Percentiles rank a stretch among this genome's conserved stretches.
Evolutionary conservation across 2,888 invertebrate genomes (phyloP).

Genomic region (Clunio marinus): DNA sequence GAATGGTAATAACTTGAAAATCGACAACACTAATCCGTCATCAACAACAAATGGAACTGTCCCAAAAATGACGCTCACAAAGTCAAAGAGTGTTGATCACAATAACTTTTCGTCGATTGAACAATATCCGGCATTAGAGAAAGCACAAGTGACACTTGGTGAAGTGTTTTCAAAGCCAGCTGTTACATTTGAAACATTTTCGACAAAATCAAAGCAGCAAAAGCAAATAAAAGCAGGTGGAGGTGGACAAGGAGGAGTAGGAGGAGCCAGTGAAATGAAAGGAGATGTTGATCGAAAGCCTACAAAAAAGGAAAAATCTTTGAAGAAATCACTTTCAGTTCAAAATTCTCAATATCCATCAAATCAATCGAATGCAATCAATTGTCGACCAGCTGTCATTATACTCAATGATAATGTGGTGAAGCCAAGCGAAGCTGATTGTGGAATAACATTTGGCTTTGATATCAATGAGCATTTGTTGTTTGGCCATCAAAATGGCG

Average conservation of each 20-base stretch:
- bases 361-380: background rate
- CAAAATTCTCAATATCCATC: constrained; percentile 15
- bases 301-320: constrained; percentile 26
- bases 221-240: constrained; percentile 41
- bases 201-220: constrained; percentile 41
- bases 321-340: background rate
- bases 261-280: background rate
- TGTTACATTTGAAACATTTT: constrained; percentile 43
- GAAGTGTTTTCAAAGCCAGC: constrained; percentile 41
- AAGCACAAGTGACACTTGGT: constrained; percentile 45
- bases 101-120: constrained; percentile 48
- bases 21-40: background rate
- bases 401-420: constrained; percentile 61
- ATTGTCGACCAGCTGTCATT: constrained; percentile 64
- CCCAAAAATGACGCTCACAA: constrained; percentile 41
- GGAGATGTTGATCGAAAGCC: background rate
- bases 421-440: constrained; percentile 11
- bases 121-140: constrained; percentile 53
- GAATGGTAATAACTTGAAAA: constrained; percentile 22
- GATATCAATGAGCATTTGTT: constrained; percentile 71
- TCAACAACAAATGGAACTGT: background rate
- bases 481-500: constrained; percentile 49
- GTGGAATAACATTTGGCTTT: constrained; percentile 75
- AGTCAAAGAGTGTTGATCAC: constrained; percentile 51
- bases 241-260: background rate